Conservation (phyloP, 2,113 vertebrate genomes). For the Andinoacara biseriatus region DNA sequence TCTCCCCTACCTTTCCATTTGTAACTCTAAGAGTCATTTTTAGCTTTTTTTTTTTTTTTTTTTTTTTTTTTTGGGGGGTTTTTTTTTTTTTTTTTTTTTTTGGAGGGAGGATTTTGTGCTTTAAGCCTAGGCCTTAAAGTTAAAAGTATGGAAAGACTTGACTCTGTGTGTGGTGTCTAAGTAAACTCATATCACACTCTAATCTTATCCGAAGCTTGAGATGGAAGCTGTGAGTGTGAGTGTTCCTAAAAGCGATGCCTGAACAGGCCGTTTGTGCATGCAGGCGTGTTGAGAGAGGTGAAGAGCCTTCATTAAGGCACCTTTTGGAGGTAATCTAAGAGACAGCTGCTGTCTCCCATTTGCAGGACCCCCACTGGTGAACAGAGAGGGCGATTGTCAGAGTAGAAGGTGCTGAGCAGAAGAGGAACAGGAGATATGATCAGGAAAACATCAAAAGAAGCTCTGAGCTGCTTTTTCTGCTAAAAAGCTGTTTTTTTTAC, state of each 20-base stretch:
- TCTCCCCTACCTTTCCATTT: constrained; percentile 13
- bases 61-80: too few species aligned
- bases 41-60: not conserved
- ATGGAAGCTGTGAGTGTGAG: constrained; percentile 39
- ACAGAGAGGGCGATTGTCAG: constrained; percentile 20
- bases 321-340: constrained; percentile 49
- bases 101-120: not conserved
- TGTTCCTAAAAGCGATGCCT: constrained; percentile 38
- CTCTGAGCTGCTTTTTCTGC: not conserved
- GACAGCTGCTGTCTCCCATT: constrained; percentile 66
- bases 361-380: constrained; percentile 35
- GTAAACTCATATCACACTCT: constrained; percentile 47
- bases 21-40: constrained; percentile 30
- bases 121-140: not conserved
- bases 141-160: constrained; percentile 4
- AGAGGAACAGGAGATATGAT: constrained; percentile 21
- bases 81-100: too few species aligned
- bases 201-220: constrained; percentile 54
- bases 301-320: constrained; percentile 40
- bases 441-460: not conserved
- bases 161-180: constrained; percentile 33
- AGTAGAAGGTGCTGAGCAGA: constrained; percentile 1
- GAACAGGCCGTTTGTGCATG: constrained; percentile 40
- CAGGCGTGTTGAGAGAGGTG: constrained; percentile 29
- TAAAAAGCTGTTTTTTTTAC: not conserved